These are phyloP conservation scores for Acanthosepion lycidas DNA, from an alignment of 2,888 invertebrate species.

Conservation along the genomic window DNA sequence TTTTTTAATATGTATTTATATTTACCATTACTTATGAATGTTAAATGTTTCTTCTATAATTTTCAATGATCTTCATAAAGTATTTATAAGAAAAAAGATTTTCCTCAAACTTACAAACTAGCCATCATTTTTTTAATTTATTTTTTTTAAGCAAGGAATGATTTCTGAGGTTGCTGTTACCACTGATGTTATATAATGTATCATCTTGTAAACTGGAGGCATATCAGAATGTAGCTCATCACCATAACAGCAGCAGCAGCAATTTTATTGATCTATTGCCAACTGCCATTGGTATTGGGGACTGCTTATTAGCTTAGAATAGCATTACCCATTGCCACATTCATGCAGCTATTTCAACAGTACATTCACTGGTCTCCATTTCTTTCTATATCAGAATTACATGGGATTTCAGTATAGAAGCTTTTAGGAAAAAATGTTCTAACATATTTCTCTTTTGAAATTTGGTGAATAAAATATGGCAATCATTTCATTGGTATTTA, in stretches of 20 bases:
- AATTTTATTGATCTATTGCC: constrained; percentile 18
- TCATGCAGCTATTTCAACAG: neutral
- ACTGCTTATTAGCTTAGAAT: neutral
- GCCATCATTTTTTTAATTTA: neutral
- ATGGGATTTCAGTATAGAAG: neutral
- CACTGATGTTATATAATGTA: neutral
- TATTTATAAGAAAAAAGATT: too few species aligned
- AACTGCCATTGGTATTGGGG: constrained; percentile 11
- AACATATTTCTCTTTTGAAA: neutral
- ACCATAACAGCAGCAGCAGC: constrained; percentile 20
- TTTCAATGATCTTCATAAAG: too few species aligned
- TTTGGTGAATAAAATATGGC: neutral
- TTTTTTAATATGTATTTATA: neutral
- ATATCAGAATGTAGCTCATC: neutral
- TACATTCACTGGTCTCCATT: too few species aligned
- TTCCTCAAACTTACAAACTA: neutral
- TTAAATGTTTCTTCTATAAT: too few species aligned
- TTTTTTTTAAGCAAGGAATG: neutral
- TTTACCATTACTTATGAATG: neutral
- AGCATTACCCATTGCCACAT: neutral
- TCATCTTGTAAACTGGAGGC: neutral
- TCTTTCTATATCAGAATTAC: too few species aligned
- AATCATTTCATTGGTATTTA: neutral
- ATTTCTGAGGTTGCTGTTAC: neutral
- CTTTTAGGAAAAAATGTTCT: neutral